phyloP scores from a whole-genome alignment of 2,797 vertebrate genomes.

The Danionella dracula region DNA sequence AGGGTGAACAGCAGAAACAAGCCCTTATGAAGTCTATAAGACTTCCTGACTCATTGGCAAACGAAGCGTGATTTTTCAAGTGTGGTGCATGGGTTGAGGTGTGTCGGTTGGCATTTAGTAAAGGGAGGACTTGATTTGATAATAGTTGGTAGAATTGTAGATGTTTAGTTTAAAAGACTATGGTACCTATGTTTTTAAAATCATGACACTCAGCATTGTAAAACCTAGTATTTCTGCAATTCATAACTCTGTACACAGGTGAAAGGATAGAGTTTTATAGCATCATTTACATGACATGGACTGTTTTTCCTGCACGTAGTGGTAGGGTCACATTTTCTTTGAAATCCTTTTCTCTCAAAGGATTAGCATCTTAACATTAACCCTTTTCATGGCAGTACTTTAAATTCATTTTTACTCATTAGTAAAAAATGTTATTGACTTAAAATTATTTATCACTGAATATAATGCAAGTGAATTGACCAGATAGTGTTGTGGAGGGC shows the following conservation, averaged over 20 bases:
- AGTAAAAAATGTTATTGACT: too few relatives aligned
- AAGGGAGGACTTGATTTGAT: too few relatives aligned
- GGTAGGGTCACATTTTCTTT: too few relatives aligned
- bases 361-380: too few relatives aligned
- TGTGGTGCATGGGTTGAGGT: not conserved
- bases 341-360: too few relatives aligned
- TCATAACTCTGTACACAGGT: constrained; percentile 1
- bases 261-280: constrained; percentile 9
- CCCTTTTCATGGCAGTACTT: too few relatives aligned
- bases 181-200: not conserved
- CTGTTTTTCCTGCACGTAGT: not conserved
- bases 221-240: not conserved
- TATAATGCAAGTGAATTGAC: too few relatives aligned
- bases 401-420: too few relatives aligned
- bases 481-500: too few relatives aligned
- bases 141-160: too few relatives aligned
- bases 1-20: not conserved
- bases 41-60: not conserved
- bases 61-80: not conserved
- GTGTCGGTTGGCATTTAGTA: not conserved
- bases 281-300: constrained; percentile 35
- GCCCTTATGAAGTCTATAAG: not conserved
- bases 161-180: too few relatives aligned
- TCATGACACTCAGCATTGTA: not conserved
- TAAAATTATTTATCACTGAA: too few relatives aligned